Evolutionary conservation across 2,113 vertebrate genomes (phyloP).

Genomic region (Myrmophylax atrothorax): DNA sequence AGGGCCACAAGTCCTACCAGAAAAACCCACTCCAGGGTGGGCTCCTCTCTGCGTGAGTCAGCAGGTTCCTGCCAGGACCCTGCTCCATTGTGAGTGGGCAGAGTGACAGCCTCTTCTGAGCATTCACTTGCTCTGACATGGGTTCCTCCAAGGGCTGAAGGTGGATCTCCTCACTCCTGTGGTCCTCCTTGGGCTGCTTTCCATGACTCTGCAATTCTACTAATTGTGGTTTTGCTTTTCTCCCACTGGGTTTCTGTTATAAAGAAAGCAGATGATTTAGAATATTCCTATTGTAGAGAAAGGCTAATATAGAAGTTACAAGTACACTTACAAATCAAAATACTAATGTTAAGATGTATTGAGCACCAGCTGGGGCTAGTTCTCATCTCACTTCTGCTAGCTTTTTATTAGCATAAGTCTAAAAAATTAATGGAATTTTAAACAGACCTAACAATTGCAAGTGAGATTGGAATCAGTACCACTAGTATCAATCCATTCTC

Average conservation of each 20-base stretch:
- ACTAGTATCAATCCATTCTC: not conserved
- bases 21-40: not conserved
- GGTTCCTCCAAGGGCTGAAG: not conserved
- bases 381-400: not conserved
- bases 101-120: not conserved
- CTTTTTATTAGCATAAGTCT: not conserved
- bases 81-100: not conserved
- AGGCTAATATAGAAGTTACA: not conserved
- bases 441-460: not conserved
- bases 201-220: not conserved
- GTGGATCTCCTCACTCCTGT: not conserved
- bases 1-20: not conserved
- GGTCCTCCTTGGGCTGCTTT: not conserved
- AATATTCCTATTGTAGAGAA: not conserved
- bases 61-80: not conserved
- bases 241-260: not conserved
- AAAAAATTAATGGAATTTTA: not conserved
- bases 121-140: not conserved
- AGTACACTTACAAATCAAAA: not conserved
- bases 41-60: not conserved
- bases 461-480: not conserved
- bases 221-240: not conserved
- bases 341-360: not conserved
- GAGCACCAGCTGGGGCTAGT: not conserved
- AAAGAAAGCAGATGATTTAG: not conserved